Evolutionary conservation across 2,888 invertebrate species (phyloP), one percentile per base, ranked within the genome.

Genomic region (Hydropsyche betteni): DNA sequence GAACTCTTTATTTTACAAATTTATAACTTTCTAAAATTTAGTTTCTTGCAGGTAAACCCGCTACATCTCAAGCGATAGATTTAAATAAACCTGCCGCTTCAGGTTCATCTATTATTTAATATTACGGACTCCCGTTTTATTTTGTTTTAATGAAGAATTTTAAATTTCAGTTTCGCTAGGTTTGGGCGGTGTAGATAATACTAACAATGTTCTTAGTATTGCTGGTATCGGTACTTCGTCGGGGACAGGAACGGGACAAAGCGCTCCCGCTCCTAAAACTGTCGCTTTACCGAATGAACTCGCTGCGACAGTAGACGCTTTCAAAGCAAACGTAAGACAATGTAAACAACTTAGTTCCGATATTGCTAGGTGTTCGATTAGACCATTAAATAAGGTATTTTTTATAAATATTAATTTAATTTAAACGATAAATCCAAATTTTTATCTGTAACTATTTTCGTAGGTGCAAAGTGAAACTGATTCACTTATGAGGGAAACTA

Each of bases 271-370:
- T 0, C 78, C 75, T 6, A 86, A 86, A 76, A 85, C 86, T 73
- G 84, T 82, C 0, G 86, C 89, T 68, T 84, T 96, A 75, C 95
- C 95, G 0, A 92, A 92, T 81, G 93, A 94, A 85, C 90, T 96
- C 71, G 86, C 89, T 34, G 91, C 92, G 80, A 91, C 92, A 0
- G 93, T 96, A 36, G 94, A 95, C 76, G 86, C 89, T 2, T 93
- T 96, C 82, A 95, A 95, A 86, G 90, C 90, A 75, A 92, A 93
- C 83, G 93, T 96, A 0, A 96, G 96, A 85, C 92, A 93, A 76
- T 95, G 96, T 83, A 96, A 96, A 84, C 87, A 89, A 0, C 87
- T 93, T 51, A 92, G 93, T 77, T 94, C 95, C 0, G 95, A 95
- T 81, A 92, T 96, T 68, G 92, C 94, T 81, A 86, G 94, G 74